Evolutionary conservation across 2,113 vertebrate genomes (phyloP).

Genomic region (Phycodurus eques): DNA sequence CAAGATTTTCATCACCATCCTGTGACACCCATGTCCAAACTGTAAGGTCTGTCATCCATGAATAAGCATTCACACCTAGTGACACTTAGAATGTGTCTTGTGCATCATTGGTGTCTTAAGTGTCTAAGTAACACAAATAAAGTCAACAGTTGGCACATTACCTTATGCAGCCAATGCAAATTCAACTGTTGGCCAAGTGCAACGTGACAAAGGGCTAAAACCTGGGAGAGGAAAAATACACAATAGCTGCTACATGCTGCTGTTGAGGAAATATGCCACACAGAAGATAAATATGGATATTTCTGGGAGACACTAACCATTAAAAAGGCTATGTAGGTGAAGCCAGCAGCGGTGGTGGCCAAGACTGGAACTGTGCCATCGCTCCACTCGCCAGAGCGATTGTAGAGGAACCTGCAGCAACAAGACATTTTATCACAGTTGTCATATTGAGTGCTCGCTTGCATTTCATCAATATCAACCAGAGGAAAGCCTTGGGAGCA

Average conservation of each 20-base stretch:
- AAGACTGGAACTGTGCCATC: constrained; percentile 93
- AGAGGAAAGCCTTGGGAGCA: background rate
- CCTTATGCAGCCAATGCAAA: constrained; percentile 98
- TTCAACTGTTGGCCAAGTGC: constrained; percentile 94
- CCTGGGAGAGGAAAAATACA: constrained; percentile 65
- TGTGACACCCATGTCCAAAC: constrained; percentile 12
- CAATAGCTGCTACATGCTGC: background rate
- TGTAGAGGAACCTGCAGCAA: constrained; percentile 89
- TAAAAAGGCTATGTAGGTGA: constrained; percentile 88
- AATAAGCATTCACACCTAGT: constrained; percentile 6
- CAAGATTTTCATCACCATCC: constrained; percentile 16
- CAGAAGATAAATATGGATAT: background rate
- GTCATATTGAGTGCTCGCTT: background rate
- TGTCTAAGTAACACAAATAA: constrained; percentile 16
- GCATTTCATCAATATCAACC: background rate
- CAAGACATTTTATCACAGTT: constrained; percentile 11
- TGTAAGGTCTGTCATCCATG: constrained; percentile 27
- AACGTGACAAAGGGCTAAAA: constrained; percentile 92
- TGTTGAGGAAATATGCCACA: constrained; percentile 5
- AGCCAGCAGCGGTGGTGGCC: constrained; percentile 84
- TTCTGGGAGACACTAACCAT: constrained; percentile 65
- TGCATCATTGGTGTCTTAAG: constrained; percentile 1
- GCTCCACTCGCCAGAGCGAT: constrained; percentile 88
- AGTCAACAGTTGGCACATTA: constrained; percentile 48
- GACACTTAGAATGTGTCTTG: background rate